phyloP scores from a whole-genome alignment of 1,140 invertebrate species.

The Dendrolimus kikuchii region DNA sequence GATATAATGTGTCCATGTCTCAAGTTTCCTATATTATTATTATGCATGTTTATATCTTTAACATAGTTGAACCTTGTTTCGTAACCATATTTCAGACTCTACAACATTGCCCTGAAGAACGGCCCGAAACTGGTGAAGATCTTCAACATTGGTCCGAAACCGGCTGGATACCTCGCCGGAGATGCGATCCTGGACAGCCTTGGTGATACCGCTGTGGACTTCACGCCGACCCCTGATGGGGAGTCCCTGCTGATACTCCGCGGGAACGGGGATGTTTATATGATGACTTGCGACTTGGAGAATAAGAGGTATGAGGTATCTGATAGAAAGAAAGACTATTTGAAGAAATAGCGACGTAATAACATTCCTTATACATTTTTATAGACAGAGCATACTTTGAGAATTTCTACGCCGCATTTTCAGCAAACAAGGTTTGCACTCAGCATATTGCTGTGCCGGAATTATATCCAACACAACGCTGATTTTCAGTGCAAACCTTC shows the following conservation, averaged over 20 bases:
- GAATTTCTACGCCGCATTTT: too few species aligned
- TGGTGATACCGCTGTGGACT: constrained; percentile 87
- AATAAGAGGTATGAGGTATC: constrained; percentile 58
- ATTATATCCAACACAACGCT: too few species aligned
- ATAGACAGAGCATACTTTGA: too few species aligned
- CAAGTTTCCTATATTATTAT: too few species aligned
- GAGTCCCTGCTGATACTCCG: constrained; percentile 87
- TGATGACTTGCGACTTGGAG: constrained; percentile 74
- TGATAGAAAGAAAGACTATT: not conserved
- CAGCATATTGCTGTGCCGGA: too few species aligned
- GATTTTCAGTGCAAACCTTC: too few species aligned
- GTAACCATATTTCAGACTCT: constrained; percentile 54
- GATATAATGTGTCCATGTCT: too few species aligned
- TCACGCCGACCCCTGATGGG: constrained; percentile 80
- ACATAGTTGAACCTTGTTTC: constrained; percentile 4
- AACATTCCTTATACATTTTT: not conserved
- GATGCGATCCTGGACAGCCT: constrained; percentile 76
- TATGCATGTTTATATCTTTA: too few species aligned
- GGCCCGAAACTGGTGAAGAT: constrained; percentile 67
- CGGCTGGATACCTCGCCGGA: constrained; percentile 61
- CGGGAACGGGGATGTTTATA: constrained; percentile 86
- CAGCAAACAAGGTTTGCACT: too few species aligned
- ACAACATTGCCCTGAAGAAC: constrained; percentile 57
- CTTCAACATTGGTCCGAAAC: constrained; percentile 75
- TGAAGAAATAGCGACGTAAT: too few species aligned